Percentiles rank a stretch among this genome's conserved stretches.
Evolutionary conservation across 1,140 invertebrate genomes (phyloP).

Genomic region (Druon quercuslanigerum): DNA sequence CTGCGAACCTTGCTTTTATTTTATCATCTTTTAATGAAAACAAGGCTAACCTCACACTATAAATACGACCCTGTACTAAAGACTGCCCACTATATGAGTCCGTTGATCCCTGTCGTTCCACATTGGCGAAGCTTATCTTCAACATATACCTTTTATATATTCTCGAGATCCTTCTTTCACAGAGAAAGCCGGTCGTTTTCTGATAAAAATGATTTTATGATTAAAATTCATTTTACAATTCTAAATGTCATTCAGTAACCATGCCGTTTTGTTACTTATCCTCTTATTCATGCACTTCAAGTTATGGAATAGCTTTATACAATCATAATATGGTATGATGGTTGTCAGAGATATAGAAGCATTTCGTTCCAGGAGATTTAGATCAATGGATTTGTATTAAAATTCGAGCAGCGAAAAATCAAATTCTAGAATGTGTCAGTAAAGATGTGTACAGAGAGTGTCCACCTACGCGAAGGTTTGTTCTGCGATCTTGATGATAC

Average conservation of each 20-base stretch:
- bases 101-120: conserved; percentile 28
- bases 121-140: conserved; percentile 16
- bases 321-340: conserved; percentile 20
- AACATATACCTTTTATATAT: neutral
- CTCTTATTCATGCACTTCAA: conserved; percentile 22
- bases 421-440: neutral
- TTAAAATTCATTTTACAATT: conserved; percentile 7
- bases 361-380: conserved; percentile 23
- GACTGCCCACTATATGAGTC: conserved; percentile 27
- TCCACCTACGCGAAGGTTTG: neutral
- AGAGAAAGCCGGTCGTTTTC: conserved; percentile 16
- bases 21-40: conserved; percentile 27
- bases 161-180: neutral
- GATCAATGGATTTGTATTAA: conserved; percentile 18
- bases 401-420: conserved; percentile 1
- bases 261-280: conserved; percentile 25
- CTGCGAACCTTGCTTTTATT: conserved; percentile 9
- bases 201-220: conserved; percentile 31
- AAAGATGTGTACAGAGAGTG: neutral
- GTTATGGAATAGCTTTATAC: conserved; percentile 11
- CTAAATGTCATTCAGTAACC: conserved; percentile 19
- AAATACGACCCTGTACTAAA: conserved; percentile 7
- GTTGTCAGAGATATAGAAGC: conserved; percentile 12
- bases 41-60: conserved; percentile 21
- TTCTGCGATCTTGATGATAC: neutral